Conservation (phyloP, 2,797 vertebrate species). For the Limnodromus scolopaceus region DNA sequence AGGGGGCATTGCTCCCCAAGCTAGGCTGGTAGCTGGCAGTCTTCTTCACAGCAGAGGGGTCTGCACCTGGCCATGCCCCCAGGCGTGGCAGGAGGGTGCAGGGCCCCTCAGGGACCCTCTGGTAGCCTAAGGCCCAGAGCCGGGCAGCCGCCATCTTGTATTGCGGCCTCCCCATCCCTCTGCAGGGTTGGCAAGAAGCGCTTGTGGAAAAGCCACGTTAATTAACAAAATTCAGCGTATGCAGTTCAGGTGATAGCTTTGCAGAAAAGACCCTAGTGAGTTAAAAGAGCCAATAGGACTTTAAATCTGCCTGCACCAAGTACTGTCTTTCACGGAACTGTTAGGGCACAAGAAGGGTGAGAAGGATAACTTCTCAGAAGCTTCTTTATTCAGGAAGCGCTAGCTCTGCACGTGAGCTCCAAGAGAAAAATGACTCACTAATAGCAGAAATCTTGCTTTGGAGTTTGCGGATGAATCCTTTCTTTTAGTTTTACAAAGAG, state of each 20-base stretch:
- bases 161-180: fast-evolving
- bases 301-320: neutral
- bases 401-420: neutral
- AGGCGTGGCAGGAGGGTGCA: neutral
- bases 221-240: neutral
- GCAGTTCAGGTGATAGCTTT: no score
- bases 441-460: neutral
- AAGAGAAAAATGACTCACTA: neutral
- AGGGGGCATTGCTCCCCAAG: neutral
- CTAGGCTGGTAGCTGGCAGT: neutral
- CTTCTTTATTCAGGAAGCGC: neutral
- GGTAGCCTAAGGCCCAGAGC: neutral
- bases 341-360: no score
- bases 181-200: fast-evolving
- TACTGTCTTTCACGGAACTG: neutral
- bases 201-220: fast-evolving
- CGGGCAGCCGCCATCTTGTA: neutral
- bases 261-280: neutral
- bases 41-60: neutral
- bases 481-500: neutral
- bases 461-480: neutral
- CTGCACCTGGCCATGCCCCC: fast-evolving
- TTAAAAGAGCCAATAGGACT: neutral
- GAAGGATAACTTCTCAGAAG: neutral
- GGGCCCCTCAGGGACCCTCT: neutral